Conservation (phyloP, 2,888 invertebrate species). For the Agrilus cyanescens region DNA sequence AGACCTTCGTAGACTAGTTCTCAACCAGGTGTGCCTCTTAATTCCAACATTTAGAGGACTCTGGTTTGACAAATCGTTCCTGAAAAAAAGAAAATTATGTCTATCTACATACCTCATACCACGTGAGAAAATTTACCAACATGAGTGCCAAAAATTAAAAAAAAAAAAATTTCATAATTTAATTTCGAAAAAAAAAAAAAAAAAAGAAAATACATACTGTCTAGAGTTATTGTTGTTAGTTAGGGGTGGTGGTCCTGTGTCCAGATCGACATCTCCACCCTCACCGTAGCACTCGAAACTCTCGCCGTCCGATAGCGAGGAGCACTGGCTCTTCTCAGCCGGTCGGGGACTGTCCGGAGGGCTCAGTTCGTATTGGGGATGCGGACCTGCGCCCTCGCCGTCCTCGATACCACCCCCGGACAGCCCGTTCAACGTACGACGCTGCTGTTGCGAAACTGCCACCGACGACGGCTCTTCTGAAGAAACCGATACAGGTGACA, state of each 20-base stretch:
- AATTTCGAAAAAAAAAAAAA: no score
- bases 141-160: not conserved
- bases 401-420: constrained; percentile 1
- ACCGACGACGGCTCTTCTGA: constrained; percentile 6
- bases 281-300: constrained; percentile 68
- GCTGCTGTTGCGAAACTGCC: constrained; percentile 15
- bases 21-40: constrained; percentile 72
- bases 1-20: constrained; percentile 71
- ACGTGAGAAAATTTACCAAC: not conserved
- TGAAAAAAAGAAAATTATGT: constrained; percentile 23
- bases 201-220: constrained; percentile 7
- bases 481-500: constrained; percentile 17
- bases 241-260: constrained; percentile 20
- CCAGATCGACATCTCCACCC: constrained; percentile 44
- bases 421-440: constrained; percentile 9
- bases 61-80: constrained; percentile 45
- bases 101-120: constrained; percentile 7
- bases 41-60: constrained; percentile 46
- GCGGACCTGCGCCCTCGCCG: constrained; percentile 30
- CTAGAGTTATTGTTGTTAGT: constrained; percentile 20
- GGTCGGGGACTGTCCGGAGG: constrained; percentile 39
- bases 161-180: not conserved
- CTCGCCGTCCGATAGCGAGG: constrained; percentile 62
- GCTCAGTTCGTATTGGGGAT: constrained; percentile 29
- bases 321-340: constrained; percentile 38